Evolutionary conservation across 2,888 invertebrate genomes (phyloP).

Genomic region (Erynnis tages): DNA sequence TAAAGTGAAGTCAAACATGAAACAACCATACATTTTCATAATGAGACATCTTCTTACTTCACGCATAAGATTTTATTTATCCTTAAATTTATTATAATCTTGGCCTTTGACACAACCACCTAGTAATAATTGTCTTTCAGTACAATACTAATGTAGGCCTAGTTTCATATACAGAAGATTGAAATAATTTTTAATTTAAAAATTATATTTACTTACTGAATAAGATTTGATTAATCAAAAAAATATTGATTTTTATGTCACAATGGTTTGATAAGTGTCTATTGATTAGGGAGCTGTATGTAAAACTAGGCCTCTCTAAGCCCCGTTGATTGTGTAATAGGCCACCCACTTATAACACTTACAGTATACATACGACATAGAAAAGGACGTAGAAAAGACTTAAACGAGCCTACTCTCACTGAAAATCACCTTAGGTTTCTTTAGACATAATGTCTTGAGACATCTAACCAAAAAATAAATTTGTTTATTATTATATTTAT

Average conservation of each 20-base stretch:
- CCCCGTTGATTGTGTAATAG: slow-evolving; percentile 19
- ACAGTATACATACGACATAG: slow-evolving; percentile 77
- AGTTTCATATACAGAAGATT: slow-evolving; percentile 19
- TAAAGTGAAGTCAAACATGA: slow-evolving; percentile 37
- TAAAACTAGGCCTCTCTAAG: slow-evolving; percentile 18
- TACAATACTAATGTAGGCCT: slow-evolving; percentile 12
- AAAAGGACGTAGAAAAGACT: slow-evolving; percentile 78
- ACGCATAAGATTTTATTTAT: slow-evolving; percentile 33
- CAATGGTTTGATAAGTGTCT: too few relatives aligned
- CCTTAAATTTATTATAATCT: slow-evolving; percentile 11
- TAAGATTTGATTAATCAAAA: too few relatives aligned
- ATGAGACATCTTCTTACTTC: slow-evolving; percentile 32
- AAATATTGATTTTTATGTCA: too few relatives aligned
- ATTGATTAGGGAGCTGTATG: slow-evolving; percentile 1
- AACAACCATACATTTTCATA: slow-evolving; percentile 45
- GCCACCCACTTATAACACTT: slow-evolving; percentile 54
- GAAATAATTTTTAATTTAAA: not conserved
- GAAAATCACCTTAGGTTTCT: slow-evolving; percentile 73
- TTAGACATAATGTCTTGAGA: slow-evolving; percentile 46
- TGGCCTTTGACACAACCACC: slow-evolving; percentile 35
- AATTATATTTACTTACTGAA: not conserved
- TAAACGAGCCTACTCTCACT: slow-evolving; percentile 72
- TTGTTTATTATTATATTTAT: too few relatives aligned
- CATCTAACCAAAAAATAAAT: slow-evolving; percentile 16
- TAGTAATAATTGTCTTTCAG: slow-evolving; percentile 14